Conservation (phyloP, 2,113 vertebrate genomes). For the Dendropsophus ebraccatus region DNA sequence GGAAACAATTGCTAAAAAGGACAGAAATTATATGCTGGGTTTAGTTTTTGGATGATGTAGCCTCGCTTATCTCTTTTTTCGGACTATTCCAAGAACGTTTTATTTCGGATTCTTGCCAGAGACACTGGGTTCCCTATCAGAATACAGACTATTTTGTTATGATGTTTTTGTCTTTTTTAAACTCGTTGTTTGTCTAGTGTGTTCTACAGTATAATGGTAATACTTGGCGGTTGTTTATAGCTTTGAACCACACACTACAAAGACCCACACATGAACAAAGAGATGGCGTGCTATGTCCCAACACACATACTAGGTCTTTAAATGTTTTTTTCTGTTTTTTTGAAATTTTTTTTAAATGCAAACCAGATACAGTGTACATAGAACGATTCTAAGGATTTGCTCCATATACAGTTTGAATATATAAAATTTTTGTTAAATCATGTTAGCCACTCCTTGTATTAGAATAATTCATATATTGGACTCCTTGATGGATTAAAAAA, state of each 20-base stretch:
- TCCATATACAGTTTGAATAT: neutral
- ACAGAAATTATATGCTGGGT: conserved; percentile 1
- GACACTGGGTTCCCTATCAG: neutral
- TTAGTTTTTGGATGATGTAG: conserved; percentile 10
- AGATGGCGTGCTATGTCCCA: neutral
- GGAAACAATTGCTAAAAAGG: neutral
- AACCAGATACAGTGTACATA: neutral
- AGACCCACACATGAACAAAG: neutral
- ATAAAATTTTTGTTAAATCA: too few species aligned
- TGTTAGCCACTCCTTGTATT: too few species aligned
- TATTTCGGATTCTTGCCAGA: neutral
- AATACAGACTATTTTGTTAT: neutral
- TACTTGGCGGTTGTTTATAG: neutral
- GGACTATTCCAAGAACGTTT: neutral
- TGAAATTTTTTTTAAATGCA: neutral
- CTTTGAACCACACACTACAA: neutral
- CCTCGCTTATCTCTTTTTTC: neutral
- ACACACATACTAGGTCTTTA: neutral
- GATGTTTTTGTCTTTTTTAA: neutral
- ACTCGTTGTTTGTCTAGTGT: neutral
- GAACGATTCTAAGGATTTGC: neutral
- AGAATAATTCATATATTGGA: too few species aligned
- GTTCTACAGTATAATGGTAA: neutral
- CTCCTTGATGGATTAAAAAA: too few species aligned
- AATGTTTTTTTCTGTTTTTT: neutral